Conservation (phyloP, 2,797 vertebrate genomes). For the Sebastes cheni region DNA sequence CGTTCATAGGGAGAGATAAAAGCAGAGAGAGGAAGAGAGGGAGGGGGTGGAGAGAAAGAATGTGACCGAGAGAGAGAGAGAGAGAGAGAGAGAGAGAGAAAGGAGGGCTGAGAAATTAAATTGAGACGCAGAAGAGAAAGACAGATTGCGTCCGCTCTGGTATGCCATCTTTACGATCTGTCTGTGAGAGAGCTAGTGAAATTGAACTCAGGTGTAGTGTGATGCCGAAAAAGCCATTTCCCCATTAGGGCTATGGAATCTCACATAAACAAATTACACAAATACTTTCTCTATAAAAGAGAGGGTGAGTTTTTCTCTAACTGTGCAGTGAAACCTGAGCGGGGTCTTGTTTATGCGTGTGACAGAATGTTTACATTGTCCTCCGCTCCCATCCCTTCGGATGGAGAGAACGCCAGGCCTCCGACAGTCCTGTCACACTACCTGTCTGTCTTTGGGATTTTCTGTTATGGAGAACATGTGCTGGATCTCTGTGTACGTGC, state of each 20-base stretch:
- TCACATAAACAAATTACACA: conserved; percentile 82
- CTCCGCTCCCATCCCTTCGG: conserved; percentile 61
- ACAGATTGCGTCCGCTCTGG: conserved; percentile 64
- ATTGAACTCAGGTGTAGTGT: conserved; percentile 81
- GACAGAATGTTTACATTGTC: conserved; percentile 80
- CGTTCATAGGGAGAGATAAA: conserved; percentile 27
- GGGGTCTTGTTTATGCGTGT: conserved; percentile 75
- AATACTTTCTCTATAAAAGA: conserved; percentile 78
- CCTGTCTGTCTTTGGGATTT: conserved; percentile 63
- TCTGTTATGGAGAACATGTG: conserved; percentile 73
- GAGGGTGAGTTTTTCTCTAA: conserved; percentile 53
- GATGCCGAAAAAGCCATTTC: conserved; percentile 74
- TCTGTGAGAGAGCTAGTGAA: conserved; percentile 71
- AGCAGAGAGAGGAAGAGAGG: conserved; percentile 4
- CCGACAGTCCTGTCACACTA: conserved; percentile 70
- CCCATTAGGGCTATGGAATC: conserved; percentile 74
- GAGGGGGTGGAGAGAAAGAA: conserved; percentile 37
- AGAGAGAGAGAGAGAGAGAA: background rate
- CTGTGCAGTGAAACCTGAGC: conserved; percentile 73
- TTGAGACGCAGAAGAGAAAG: conserved; percentile 58
- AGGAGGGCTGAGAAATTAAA: conserved; percentile 62
- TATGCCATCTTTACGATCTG: conserved; percentile 80
- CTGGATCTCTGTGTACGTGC: conserved; percentile 3
- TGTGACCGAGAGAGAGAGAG: conserved; percentile 20
- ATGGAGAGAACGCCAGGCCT: conserved; percentile 52